Percentiles rank a stretch among this genome's conserved stretches.
Evolutionary conservation across 2,113 vertebrate species (phyloP).

Genomic region (Clinocottus analis): DNA sequence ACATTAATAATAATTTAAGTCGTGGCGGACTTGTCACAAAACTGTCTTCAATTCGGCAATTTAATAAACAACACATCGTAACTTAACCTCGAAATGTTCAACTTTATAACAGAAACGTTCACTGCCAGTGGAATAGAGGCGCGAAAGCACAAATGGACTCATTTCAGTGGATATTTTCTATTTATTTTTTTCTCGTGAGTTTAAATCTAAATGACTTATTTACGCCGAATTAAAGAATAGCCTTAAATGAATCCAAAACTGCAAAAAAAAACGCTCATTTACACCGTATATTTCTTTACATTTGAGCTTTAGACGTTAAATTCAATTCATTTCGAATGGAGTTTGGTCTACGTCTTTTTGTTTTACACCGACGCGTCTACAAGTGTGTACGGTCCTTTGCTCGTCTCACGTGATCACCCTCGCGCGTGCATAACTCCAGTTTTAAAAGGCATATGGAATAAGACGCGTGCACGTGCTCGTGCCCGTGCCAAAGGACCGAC

Average conservation of each 20-base stretch:
- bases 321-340: neutral
- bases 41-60: neutral
- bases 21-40: neutral
- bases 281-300: fast-evolving
- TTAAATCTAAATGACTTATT: neutral
- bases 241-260: fast-evolving
- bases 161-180: neutral
- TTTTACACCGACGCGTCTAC: too few relatives aligned
- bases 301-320: neutral
- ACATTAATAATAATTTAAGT: neutral
- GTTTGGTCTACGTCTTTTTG: neutral
- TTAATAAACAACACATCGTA: neutral
- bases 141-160: neutral
- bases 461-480: slow-evolving; percentile 11
- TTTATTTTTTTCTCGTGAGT: neutral
- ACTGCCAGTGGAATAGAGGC: too few relatives aligned
- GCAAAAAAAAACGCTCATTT: neutral
- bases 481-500: neutral
- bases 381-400: too few relatives aligned
- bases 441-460: neutral
- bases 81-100: neutral
- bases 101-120: neutral
- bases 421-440: neutral
- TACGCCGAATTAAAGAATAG: neutral
- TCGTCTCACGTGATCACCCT: neutral